A percentile compares a stretch with the other conserved stretches of the same genome.
Evolutionary conservation across 2,888 invertebrate species (phyloP).

Genomic region (Leistus spinibarbis): DNA sequence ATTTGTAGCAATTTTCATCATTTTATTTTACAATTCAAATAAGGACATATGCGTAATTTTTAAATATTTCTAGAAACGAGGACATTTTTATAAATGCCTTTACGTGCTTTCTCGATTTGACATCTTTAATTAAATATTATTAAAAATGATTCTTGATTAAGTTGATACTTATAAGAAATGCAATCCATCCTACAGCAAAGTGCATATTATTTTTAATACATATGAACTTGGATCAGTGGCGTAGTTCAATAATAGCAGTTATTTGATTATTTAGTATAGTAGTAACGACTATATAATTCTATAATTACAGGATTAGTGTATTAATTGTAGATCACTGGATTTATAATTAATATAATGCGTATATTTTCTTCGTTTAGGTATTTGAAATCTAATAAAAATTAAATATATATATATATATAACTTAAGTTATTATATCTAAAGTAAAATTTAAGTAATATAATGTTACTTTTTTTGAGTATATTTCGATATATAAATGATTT

Average conservation of each 20-base stretch:
- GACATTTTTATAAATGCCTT: neutral
- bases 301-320: neutral
- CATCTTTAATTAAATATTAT: neutral
- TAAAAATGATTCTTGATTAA: neutral
- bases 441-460: too few species aligned
- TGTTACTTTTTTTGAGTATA: too few species aligned
- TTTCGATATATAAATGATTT: too few species aligned
- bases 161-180: neutral
- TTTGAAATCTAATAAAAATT: neutral
- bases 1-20: too few species aligned
- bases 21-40: neutral
- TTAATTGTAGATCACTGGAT: neutral
- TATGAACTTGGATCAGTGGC: neutral
- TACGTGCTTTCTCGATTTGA: neutral
- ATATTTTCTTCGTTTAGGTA: neutral
- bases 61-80: neutral
- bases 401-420: too few species aligned
- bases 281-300: neutral
- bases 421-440: too few species aligned
- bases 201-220: neutral
- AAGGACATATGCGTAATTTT: neutral
- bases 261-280: too few species aligned
- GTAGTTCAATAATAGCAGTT: too few species aligned
- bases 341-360: neutral
- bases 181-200: neutral